Evolutionary conservation across 1,140 invertebrate species (phyloP).

Genomic region (Teleopsis dalmanni): DNA sequence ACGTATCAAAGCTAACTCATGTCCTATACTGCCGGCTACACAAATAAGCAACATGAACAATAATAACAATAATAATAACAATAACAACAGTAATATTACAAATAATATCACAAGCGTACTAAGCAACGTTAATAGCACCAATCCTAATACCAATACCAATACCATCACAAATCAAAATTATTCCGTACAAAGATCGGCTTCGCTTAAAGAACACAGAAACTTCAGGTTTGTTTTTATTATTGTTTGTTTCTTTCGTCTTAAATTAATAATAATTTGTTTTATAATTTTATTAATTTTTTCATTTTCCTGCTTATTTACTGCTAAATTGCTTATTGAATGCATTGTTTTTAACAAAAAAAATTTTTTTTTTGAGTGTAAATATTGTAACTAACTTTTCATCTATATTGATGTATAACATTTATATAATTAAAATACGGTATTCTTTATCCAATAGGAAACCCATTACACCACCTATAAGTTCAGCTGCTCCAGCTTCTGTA

Average conservation of each 20-base stretch:
- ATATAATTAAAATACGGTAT: no score
- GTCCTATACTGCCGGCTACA: slow-evolving; percentile 56
- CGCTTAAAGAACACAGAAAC: slow-evolving; percentile 44
- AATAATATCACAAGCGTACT: slow-evolving; percentile 18
- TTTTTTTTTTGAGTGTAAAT: no score
- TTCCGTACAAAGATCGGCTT: slow-evolving; percentile 45
- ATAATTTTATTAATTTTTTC: background rate
- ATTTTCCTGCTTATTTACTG: background rate
- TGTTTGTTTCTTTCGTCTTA: slow-evolving; percentile 3
- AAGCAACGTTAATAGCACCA: slow-evolving; percentile 14
- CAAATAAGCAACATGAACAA: slow-evolving; percentile 27
- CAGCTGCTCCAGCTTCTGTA: slow-evolving; percentile 15
- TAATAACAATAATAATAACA: slow-evolving; percentile 22
- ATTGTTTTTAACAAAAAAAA: background rate
- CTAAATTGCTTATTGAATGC: background rate
- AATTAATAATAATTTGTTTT: background rate
- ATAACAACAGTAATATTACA: slow-evolving; percentile 26
- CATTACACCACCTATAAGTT: no score
- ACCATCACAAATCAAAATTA: slow-evolving; percentile 32
- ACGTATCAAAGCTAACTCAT: slow-evolving; percentile 76
- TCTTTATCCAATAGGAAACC: no score
- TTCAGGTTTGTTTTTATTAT: slow-evolving; percentile 41
- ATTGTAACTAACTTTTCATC: no score
- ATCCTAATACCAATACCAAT: slow-evolving; percentile 15
- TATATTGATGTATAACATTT: no score